These are phyloP conservation scores for Acipenser oxyrinchus DNA, from an alignment of 2,797 vertebrate species.

Conservation along the genomic window DNA sequence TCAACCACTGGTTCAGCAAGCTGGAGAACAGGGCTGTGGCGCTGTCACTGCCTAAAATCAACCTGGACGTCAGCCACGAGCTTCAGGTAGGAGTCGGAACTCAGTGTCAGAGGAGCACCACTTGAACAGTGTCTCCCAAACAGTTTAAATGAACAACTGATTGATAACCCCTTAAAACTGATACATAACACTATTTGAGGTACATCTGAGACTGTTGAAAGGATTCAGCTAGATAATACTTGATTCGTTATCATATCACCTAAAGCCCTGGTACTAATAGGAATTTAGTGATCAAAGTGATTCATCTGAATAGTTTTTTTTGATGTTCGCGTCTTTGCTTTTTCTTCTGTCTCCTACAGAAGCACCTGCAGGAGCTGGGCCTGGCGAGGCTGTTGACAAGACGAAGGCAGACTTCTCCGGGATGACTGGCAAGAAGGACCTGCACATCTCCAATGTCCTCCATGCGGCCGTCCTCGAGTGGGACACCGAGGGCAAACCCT, in stretches of 20 bases:
- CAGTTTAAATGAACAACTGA: too few species aligned
- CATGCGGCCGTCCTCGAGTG: constrained; percentile 54
- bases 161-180: too few species aligned
- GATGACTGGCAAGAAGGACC: constrained; percentile 29
- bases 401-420: constrained; percentile 44
- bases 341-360: constrained; percentile 30
- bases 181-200: too few species aligned
- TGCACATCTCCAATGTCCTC: constrained; percentile 40
- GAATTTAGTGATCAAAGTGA: too few species aligned
- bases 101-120: too few species aligned
- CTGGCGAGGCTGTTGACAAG: constrained; percentile 45
- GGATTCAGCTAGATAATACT: too few species aligned
- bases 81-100: constrained; percentile 41
- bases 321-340: neutral
- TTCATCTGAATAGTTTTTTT: neutral
- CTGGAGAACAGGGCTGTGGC: constrained; percentile 35
- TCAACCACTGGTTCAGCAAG: constrained; percentile 46
- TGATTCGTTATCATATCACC: too few species aligned
- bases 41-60: constrained; percentile 45
- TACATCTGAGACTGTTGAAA: too few species aligned
- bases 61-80: constrained; percentile 42
- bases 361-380: constrained; percentile 44
- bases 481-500: constrained; percentile 27
- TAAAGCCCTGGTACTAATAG: too few species aligned
- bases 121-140: too few species aligned